Percentiles rank a stretch among this genome's conserved stretches.
These are phyloP conservation scores for Ptychadena robeensis DNA, from an alignment of 2,797 vertebrate species.

Conservation along the genomic window DNA sequence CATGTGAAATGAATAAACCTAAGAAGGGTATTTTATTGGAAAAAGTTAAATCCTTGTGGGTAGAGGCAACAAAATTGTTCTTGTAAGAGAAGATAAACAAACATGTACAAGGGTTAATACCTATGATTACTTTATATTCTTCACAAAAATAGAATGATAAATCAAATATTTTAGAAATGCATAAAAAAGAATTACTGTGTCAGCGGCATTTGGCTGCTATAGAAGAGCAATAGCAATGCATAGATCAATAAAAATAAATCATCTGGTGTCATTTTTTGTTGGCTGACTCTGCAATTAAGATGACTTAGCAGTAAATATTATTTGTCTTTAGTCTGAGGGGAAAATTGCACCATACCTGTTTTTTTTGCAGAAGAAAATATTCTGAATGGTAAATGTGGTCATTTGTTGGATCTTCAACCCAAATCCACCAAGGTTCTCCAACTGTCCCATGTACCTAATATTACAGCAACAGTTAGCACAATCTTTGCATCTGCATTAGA, in stretches of 20 bases:
- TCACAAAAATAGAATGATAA: neutral
- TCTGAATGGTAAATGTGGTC: conserved; percentile 99
- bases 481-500: neutral
- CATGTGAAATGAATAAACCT: too few relatives aligned
- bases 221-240: too few relatives aligned
- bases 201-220: neutral
- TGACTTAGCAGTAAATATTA: too few relatives aligned
- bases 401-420: conserved; percentile 97
- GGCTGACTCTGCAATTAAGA: too few relatives aligned
- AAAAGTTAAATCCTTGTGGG: too few relatives aligned
- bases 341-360: conserved; percentile 81
- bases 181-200: neutral
- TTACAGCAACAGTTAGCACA: conserved; percentile 46
- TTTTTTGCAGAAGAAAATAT: conserved; percentile 95
- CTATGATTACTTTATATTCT: neutral
- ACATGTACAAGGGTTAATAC: neutral
- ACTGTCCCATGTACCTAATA: conserved; percentile 88
- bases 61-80: too few relatives aligned
- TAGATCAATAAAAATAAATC: too few relatives aligned
- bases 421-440: conserved; percentile 97
- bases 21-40: too few relatives aligned
- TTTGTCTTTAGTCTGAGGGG: too few relatives aligned
- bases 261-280: too few relatives aligned
- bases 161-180: neutral
- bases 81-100: neutral